phyloP scores from a whole-genome alignment of 2,797 vertebrate genomes.

The Gobio occitaniae region DNA sequence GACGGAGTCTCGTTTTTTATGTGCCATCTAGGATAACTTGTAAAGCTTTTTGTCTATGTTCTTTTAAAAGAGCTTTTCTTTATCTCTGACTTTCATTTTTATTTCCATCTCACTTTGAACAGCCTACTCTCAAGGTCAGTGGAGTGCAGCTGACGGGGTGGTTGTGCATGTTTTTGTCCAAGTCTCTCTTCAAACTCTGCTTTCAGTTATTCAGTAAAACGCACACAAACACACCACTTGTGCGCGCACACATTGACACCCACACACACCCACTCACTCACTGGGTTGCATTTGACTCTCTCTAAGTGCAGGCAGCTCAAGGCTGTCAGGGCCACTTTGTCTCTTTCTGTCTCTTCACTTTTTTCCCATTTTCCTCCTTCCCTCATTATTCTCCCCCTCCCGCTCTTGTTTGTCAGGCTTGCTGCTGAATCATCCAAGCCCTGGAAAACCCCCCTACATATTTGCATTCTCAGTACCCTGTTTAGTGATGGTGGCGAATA shows the following conservation, averaged over 20 bases:
- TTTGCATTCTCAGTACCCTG: slow-evolving; percentile 32
- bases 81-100: slow-evolving; percentile 40
- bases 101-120: slow-evolving; percentile 38
- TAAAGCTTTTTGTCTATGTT: slow-evolving; percentile 17
- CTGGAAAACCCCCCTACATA: slow-evolving; percentile 67
- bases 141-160: slow-evolving; percentile 55
- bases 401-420: slow-evolving; percentile 58
- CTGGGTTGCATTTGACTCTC: slow-evolving; percentile 34
- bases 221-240: slow-evolving; percentile 42
- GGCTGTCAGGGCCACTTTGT: slow-evolving; percentile 48
- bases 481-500: slow-evolving; percentile 16
- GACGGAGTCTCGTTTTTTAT: not conserved
- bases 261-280: slow-evolving; percentile 41
- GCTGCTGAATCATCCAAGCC: slow-evolving; percentile 70
- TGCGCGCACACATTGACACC: slow-evolving; percentile 40
- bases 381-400: slow-evolving; percentile 17
- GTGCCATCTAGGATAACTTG: slow-evolving; percentile 14
- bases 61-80: slow-evolving; percentile 36
- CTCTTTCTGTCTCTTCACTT: slow-evolving; percentile 51
- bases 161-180: slow-evolving; percentile 43
- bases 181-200: slow-evolving; percentile 65
- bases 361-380: slow-evolving; percentile 17
- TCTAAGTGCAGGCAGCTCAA: slow-evolving; percentile 48
- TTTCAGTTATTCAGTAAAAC: slow-evolving; percentile 40
- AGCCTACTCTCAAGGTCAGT: slow-evolving; percentile 70